Evolutionary conservation across 2,797 vertebrate species (phyloP), one percentile per base, ranked within the genome.

Genomic region (Mormyrus hasselquistii): DNA sequence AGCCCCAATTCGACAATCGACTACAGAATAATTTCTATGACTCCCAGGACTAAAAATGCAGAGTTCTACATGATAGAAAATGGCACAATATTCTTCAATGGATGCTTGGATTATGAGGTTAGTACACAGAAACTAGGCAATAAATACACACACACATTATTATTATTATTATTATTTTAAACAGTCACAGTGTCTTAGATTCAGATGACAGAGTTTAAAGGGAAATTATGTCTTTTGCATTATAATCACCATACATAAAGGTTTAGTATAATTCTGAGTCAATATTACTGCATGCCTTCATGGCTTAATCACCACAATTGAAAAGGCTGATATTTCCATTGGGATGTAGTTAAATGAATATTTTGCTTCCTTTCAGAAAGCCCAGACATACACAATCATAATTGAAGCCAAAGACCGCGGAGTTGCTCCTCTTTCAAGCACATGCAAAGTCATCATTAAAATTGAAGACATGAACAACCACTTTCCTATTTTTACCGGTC

Each of bases 51-150:
- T 1, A 53, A 90, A 0, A 92, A 94, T 19, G n/a, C 93, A 9
- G 90, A 95, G 87, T 96, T 96, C 89, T 90, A 84, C 89, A 47
- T 96, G 22, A 41, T 1, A 0, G 82, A 92, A 0, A 87, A 1
- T 73, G 93, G 93, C 76, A 89, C 0, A 0, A 91, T 96, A 86
- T 91, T 88, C 10, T 96, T 96, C 79, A 94, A 89, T 73, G 96
- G 96, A 1, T 96, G 96, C 87, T 88, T 96, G 88, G 93, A 95
- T 65, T 91, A 95, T 44, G 93, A 95, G 94, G 96, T 96, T 90
- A 90, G 90, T 86, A 8, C 50, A 86, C 25, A 29, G 25, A 41
- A 47, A 10, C 29, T 34, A 14, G 19, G 19, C 19, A 55, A 55
- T 55, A 19, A 55, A 55, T 6, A 59, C 55, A 22, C 55, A 55